A percentile compares a stretch with the other conserved stretches of the same genome.
phyloP scores from a whole-genome alignment of 2,113 vertebrate species.

The Saccopteryx leptura region DNA sequence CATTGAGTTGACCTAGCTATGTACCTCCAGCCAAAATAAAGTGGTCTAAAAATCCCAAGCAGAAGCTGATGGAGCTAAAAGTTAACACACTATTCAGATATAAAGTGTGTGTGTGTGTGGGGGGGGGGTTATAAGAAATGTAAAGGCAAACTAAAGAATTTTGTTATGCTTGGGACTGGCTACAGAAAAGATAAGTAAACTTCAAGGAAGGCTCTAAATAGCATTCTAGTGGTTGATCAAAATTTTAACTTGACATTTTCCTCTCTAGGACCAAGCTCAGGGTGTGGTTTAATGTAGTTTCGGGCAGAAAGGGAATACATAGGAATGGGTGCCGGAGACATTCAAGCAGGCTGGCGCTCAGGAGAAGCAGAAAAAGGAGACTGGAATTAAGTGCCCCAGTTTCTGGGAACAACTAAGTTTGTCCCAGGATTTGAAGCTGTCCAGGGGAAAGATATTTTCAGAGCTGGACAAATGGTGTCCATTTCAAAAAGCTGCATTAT shows the following conservation, averaged over 20 bases:
- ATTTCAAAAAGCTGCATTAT: background rate
- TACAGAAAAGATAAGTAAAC: background rate
- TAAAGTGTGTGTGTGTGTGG: background rate
- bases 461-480: background rate
- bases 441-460: background rate
- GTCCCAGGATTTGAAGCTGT: background rate
- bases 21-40: constrained; percentile 1
- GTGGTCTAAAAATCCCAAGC: background rate
- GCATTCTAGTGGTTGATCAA: background rate
- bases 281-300: background rate
- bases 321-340: background rate
- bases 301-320: background rate
- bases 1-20: background rate
- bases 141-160: background rate
- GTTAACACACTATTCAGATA: background rate
- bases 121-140: background rate
- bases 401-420: background rate
- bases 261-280: background rate
- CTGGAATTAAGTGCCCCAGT: background rate
- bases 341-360: background rate
- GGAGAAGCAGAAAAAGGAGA: background rate
- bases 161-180: background rate
- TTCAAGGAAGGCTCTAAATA: background rate
- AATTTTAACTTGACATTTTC: background rate
- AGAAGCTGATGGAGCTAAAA: background rate